Base-by-base conservation (phyloP, 2,113 vertebrate species). In the Sclerurus mexicanus region DNA sequence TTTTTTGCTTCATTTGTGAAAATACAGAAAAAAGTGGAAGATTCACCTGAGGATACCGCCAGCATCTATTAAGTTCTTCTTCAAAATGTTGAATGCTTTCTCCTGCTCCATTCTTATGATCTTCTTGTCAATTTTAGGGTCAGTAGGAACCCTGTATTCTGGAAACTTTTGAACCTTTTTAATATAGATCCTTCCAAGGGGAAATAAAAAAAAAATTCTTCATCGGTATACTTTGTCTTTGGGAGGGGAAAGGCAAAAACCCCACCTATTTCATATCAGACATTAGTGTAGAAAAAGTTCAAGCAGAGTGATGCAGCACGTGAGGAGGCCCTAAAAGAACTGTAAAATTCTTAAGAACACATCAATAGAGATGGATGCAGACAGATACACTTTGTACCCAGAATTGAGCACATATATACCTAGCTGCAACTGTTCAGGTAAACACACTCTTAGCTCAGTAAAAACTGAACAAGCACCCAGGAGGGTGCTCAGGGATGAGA, bases 151-250 rank as follows among this genome's bases (percentile, higher is more conserved):
- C 90, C 98, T 96, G 93, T 99, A 98, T 67, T 98, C 98, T 12
- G 97, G 98, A 96, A 99, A 99, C 95, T 99, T 99, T 56, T 98
- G 98, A 66, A 99, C 98, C 89, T 99, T 99, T 97, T 99, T 99
- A 85, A 99, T 99, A 87, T 99, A 99, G 96, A 99, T 99, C 94
- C 98, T 99, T 94, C 72, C 97, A 85, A 78, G 35, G 69, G 13
- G 27, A 23, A 42, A 46, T 39, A 60, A 50, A 68, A 87, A 60
- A 76, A 81, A 33, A 74, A 78, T 11, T 79, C 13, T 75, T 37
- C 46, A 91, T 95, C 59, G 94, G 44, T 89, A 91, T 17, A 67
- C 14, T 85, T 75, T 33, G 13, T 23, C 60, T n/a, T 92, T 47
- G 24, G 39, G 21, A 19, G 8, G 31, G 9, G 12, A 63, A 92